A percentile compares a stretch with the other conserved stretches of the same genome.
Evolutionary conservation across 2,888 invertebrate genomes (phyloP).

Genomic region (Apotomis turbidana): DNA sequence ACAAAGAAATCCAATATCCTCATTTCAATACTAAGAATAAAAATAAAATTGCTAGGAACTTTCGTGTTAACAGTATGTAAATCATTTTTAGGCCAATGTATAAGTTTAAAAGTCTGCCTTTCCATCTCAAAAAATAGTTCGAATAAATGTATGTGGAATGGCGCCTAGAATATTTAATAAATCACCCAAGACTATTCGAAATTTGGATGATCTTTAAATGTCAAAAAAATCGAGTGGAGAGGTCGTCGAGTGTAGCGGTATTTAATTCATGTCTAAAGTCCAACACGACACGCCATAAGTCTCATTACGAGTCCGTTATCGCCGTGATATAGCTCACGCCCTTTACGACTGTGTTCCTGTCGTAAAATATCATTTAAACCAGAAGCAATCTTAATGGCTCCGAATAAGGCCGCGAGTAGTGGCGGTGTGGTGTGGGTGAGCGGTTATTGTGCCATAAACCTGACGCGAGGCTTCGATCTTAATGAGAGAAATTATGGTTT

Average conservation of each 20-base stretch:
- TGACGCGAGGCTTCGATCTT: constrained; percentile 18
- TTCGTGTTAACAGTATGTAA: too few species aligned
- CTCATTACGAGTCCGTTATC: constrained; percentile 17
- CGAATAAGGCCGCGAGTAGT: constrained; percentile 1
- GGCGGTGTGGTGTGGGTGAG: not conserved
- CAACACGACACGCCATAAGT: not conserved
- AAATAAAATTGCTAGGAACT: too few species aligned
- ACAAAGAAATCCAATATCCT: too few species aligned
- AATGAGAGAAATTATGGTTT: constrained; percentile 4
- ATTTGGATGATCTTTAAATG: too few species aligned
- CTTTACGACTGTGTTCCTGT: constrained; percentile 27
- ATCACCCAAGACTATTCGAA: too few species aligned
- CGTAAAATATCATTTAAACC: constrained; percentile 25
- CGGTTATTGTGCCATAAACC: constrained; percentile 31
- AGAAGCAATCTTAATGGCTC: constrained; percentile 13
- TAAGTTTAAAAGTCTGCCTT: too few species aligned
- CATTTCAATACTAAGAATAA: too few species aligned
- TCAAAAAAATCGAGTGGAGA: too few species aligned
- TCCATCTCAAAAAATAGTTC: too few species aligned
- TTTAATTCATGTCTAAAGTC: not conserved
- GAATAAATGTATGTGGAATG: too few species aligned
- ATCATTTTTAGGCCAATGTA: too few species aligned
- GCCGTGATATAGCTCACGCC: not conserved
- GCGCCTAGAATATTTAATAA: too few species aligned
- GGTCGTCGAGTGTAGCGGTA: not conserved